phyloP scores from a whole-genome alignment of 2,888 invertebrate species.

The Mystacides longicornis region DNA sequence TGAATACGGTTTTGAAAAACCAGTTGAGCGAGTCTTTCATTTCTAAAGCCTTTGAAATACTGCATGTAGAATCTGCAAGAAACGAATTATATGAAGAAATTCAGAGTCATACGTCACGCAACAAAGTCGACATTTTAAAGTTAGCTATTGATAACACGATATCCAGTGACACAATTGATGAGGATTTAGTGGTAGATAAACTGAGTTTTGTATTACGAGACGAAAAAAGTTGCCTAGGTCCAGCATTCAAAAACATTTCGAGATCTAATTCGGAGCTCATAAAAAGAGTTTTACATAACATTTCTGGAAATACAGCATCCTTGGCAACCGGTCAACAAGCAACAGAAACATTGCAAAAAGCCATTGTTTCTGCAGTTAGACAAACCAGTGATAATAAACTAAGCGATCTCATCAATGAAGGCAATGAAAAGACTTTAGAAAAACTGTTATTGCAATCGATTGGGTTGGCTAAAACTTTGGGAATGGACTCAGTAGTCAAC shows the following conservation, averaged over 20 bases:
- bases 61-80: conserved; percentile 47
- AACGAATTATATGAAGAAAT: conserved; percentile 45
- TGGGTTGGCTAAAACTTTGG: conserved; percentile 61
- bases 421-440: conserved; percentile 41
- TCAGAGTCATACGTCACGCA: conserved; percentile 45
- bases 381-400: conserved; percentile 54
- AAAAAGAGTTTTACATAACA: conserved; percentile 51
- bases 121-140: conserved; percentile 56
- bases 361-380: conserved; percentile 58
- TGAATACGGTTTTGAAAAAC: conserved; percentile 45
- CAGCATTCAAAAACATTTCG: conserved; percentile 59
- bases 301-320: conserved; percentile 53
- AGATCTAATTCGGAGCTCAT: conserved; percentile 54
- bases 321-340: conserved; percentile 58
- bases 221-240: conserved; percentile 52
- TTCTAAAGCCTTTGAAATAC: conserved; percentile 43
- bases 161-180: conserved; percentile 42
- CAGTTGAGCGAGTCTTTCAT: conserved; percentile 45
- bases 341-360: conserved; percentile 56
- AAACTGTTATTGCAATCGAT: conserved; percentile 55
- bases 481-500: conserved; percentile 55
- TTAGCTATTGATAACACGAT: conserved; percentile 46
- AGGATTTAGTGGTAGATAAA: conserved; percentile 55
- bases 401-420: conserved; percentile 46
- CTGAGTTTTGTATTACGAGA: conserved; percentile 56